A percentile compares a stretch with the other conserved stretches of the same genome.
These are phyloP conservation scores for Corythaeola cristata DNA, from an alignment of 2,113 vertebrate species.

Conservation along the genomic window DNA sequence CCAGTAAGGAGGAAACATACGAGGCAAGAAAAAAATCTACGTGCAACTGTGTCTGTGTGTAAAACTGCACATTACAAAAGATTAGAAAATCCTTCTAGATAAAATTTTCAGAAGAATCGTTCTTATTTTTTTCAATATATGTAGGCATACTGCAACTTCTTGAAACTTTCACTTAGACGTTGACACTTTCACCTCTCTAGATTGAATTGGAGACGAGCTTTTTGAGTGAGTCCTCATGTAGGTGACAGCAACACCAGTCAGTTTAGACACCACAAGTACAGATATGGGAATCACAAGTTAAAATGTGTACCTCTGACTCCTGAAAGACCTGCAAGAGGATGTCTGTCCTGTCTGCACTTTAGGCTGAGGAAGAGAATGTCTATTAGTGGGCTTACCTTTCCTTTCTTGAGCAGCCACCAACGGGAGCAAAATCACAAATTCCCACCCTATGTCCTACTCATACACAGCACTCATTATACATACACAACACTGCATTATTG, in stretches of 20 bases:
- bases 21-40: not conserved
- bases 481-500: not conserved
- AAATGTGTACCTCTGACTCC: not conserved
- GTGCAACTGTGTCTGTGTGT: not conserved
- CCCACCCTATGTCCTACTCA: no score
- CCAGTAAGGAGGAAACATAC: not conserved
- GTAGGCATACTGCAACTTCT: not conserved
- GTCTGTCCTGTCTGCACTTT: not conserved
- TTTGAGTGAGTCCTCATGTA: not conserved
- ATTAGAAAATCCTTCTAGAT: not conserved
- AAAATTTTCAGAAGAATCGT: not conserved
- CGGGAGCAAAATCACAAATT: not conserved
- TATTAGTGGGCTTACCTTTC: not conserved
- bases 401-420: not conserved
- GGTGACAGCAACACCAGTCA: fast-evolving
- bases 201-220: not conserved
- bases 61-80: not conserved
- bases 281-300: not conserved
- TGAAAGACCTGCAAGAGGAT: not conserved
- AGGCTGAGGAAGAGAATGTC: not conserved
- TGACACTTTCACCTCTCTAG: not conserved
- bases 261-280: not conserved
- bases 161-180: not conserved
- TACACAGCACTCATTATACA: not conserved
- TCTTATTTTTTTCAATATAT: not conserved